Evolutionary conservation across 1,140 invertebrate species (phyloP), one percentile per base, ranked within the genome.

Genomic region (Brachionus rubens): DNA sequence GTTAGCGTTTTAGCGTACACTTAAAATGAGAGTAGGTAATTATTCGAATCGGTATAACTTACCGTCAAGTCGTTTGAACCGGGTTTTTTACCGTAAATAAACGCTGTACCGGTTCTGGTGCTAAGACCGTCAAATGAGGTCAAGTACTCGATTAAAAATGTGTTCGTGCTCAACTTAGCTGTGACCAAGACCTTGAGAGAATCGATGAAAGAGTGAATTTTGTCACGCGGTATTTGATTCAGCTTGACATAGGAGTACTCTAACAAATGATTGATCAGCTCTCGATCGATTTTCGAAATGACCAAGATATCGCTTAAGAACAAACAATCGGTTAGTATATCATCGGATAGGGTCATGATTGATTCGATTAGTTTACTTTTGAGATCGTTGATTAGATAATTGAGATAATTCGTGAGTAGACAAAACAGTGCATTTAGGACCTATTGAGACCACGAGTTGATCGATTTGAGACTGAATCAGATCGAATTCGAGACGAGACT

Each of bases 1-100:
- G 10, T 28, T 24, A 72, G 10, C 19, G 43, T 72, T 19, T 72
- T 48, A 10, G n/a, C 21, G 24, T 72, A 72, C 4, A 50, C 68
- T 24, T 72, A 50, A 54, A 72, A 72, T 14, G 68, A 48, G 9
- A 72, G 5, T 16, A 72, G 30, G 16, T 72, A 72, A 54, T 72
- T 54, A 21, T 5, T 41, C 9, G 10, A 10, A 43, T 65, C 36
- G 9, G 3, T 41, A 16, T 2, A 33, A 40, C 4, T 36, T 4
- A 33, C 10, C 16, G 19, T 33, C 6, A 16, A n/a, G 33, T 28
- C 36, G 36, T 16, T n/a, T n/a, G n/a, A n/a, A n/a, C n/a, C 0
- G 14, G 3, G 9, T 14, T n/a, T 59, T 19, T 59, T 16, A 5
- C 16, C 33, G 33, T 36, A 5, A n/a, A n/a, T n/a, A n/a, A n/a